Evolutionary conservation across 2,797 vertebrate species (phyloP), one percentile per base, ranked within the genome.

Genomic region (Huso huso): DNA sequence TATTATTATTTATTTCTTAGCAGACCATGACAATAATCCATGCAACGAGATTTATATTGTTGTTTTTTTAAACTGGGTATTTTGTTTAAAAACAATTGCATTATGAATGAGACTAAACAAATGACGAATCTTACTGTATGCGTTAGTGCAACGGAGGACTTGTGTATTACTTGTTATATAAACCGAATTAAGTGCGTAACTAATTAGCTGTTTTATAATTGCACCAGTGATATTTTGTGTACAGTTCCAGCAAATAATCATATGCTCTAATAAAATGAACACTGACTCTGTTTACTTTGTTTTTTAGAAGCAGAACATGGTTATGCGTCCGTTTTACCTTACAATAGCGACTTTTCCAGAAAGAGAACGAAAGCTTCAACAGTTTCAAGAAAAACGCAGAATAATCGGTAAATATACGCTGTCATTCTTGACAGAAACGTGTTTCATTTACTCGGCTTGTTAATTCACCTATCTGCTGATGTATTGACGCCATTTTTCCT

Each of bases 311-410:
- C 96, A 82, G 96, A 99, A 78, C 96, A 99, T 81, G 95, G 96
- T 79, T 99, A 99, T 83, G 96, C 95, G 67, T 96, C 96, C 73
- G 93, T 95, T 84, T 90, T 97, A 87, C 96, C 95, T 70, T 97
- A 89, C 89, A 92, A 91, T 81, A 92, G 87, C 78, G 94, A 97
- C 89, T 95, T 93, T 80, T 87, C 93, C 88, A 83, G 92, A 87
- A 97, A 97, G 91, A 99, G 95, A 91, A 91, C 92, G 87, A 97
- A 96, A 95, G 81, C 91, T 66, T 89, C 91, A 74, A 77, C 92
- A 81, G 89, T 94, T 77, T 91, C 92, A 89, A 91, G 94, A 88
- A 98, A 97, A 91, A 79, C 90, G 79, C 93, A 85, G 81, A 96
- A 91, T 88, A 95, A 93, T 89, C 95, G 94, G 94, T 96, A 93